A percentile compares a stretch with the other conserved stretches of the same genome.
Evolutionary conservation across 2,888 invertebrate species (phyloP).

Genomic region (Pseudanteris insignis): DNA sequence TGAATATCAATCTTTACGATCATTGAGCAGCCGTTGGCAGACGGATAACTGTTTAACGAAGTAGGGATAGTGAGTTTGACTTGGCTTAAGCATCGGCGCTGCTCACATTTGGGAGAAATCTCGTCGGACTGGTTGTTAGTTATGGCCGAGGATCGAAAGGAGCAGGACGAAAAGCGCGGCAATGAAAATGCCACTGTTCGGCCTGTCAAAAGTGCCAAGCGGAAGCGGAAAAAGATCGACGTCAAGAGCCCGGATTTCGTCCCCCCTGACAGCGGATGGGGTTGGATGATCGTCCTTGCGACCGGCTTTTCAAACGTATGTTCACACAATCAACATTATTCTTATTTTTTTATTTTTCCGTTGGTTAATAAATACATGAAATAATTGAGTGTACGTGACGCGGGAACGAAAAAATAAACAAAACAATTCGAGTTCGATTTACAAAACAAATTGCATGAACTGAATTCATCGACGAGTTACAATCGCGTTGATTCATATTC

Average conservation of each 20-base stretch:
- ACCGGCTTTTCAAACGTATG: conserved; percentile 79
- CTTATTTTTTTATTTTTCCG: conserved; percentile 10
- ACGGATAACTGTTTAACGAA: conserved; percentile 7
- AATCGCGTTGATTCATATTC: too few relatives aligned
- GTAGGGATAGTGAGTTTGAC: conserved; percentile 37
- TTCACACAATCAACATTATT: conserved; percentile 47
- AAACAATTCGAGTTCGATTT: too few relatives aligned
- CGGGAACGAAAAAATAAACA: neutral
- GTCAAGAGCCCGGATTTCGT: conserved; percentile 67
- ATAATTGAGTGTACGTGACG: too few relatives aligned
- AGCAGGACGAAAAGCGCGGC: conserved; percentile 24
- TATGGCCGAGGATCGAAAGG: conserved; percentile 40
- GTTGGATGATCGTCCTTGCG: conserved; percentile 78
- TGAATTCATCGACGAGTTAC: too few relatives aligned
- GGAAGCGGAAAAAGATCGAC: conserved; percentile 13
- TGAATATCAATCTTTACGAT: too few relatives aligned
- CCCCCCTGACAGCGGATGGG: conserved; percentile 82
- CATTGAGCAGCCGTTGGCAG: too few relatives aligned
- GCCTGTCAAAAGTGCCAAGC: neutral
- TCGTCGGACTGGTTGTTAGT: conserved; percentile 31
- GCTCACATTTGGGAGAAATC: conserved; percentile 36
- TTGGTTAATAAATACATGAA: conserved; percentile 11
- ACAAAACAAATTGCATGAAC: too few relatives aligned
- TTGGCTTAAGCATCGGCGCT: conserved; percentile 13
- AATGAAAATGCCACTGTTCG: conserved; percentile 8